Conservation (phyloP, 2,797 vertebrate genomes). For the Octomys mimax region DNA sequence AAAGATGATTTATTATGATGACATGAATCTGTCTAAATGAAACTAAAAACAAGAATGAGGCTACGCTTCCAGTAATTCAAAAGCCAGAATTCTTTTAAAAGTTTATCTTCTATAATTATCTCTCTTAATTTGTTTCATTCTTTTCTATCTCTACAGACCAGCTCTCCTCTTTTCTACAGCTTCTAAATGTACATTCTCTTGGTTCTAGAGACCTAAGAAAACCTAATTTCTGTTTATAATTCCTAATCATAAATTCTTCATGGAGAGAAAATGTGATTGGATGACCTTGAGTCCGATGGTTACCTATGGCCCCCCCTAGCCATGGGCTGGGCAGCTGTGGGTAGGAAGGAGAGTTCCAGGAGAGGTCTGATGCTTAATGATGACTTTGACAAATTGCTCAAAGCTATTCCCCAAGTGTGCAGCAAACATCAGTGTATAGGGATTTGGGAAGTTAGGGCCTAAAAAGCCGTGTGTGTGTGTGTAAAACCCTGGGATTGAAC, state of each 20-base stretch:
- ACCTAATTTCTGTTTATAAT: slow-evolving; percentile 1
- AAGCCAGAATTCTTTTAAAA: background rate
- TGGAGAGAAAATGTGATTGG: background rate
- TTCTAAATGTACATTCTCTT: slow-evolving; percentile 26
- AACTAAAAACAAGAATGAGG: slow-evolving; percentile 42
- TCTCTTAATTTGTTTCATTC: slow-evolving; percentile 20
- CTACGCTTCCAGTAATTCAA: background rate
- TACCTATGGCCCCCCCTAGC: background rate
- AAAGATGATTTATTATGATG: slow-evolving; percentile 4
- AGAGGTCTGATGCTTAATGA: background rate
- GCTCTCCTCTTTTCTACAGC: background rate
- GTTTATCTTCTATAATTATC: slow-evolving; percentile 14
- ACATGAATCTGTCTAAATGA: background rate
- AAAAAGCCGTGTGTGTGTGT: background rate
- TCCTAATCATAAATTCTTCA: slow-evolving; percentile 37
- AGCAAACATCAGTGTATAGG: background rate
- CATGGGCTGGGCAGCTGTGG: background rate
- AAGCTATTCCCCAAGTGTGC: background rate
- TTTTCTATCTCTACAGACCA: background rate
- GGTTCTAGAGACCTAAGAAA: background rate
- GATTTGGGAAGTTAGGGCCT: background rate
- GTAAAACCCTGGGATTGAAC: no score
- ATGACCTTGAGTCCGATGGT: background rate
- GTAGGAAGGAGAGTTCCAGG: background rate
- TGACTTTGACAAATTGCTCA: background rate